Conservation (phyloP, 2,888 invertebrate species). For the Spodoptera exigua region DNA sequence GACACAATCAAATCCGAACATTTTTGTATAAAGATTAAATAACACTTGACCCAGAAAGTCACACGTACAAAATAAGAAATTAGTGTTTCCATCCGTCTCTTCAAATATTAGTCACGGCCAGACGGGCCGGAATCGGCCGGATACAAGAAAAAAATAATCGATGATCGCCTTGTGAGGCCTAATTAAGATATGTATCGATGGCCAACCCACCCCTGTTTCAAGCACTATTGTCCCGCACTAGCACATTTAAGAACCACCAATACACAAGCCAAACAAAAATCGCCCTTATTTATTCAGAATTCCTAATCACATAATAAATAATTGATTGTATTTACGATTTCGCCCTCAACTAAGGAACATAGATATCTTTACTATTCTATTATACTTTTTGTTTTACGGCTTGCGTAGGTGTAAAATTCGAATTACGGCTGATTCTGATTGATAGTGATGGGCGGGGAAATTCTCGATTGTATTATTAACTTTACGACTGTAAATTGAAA, state of each 20-base stretch:
- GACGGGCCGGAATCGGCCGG: slow-evolving; percentile 73
- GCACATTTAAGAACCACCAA: slow-evolving; percentile 52
- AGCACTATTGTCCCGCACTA: slow-evolving; percentile 77
- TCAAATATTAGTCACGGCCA: slow-evolving; percentile 81
- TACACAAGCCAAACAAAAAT: slow-evolving; percentile 43
- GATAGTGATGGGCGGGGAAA: slow-evolving; percentile 70
- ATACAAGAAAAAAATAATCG: slow-evolving; percentile 76
- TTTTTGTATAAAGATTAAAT: slow-evolving; percentile 2
- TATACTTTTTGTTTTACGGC: slow-evolving; percentile 69
- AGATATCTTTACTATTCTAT: slow-evolving; percentile 45
- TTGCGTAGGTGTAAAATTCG: slow-evolving; percentile 76
- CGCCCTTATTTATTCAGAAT: slow-evolving; percentile 60
- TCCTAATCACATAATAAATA: slow-evolving; percentile 57
- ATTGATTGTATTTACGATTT: slow-evolving; percentile 58
- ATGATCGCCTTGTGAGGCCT: slow-evolving; percentile 86
- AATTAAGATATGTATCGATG: slow-evolving; percentile 89
- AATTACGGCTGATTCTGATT: slow-evolving; percentile 81
- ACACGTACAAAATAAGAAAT: slow-evolving; percentile 51
- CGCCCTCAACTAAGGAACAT: slow-evolving; percentile 47
- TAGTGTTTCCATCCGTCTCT: slow-evolving; percentile 55
- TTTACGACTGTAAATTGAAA: slow-evolving; percentile 68
- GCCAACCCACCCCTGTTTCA: slow-evolving; percentile 81
- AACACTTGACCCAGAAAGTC: slow-evolving; percentile 23
- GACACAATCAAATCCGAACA: too few species aligned
- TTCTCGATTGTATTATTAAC: slow-evolving; percentile 64